phyloP scores from a whole-genome alignment of 2,113 vertebrate genomes.

The Prochilodus magdalenae region DNA sequence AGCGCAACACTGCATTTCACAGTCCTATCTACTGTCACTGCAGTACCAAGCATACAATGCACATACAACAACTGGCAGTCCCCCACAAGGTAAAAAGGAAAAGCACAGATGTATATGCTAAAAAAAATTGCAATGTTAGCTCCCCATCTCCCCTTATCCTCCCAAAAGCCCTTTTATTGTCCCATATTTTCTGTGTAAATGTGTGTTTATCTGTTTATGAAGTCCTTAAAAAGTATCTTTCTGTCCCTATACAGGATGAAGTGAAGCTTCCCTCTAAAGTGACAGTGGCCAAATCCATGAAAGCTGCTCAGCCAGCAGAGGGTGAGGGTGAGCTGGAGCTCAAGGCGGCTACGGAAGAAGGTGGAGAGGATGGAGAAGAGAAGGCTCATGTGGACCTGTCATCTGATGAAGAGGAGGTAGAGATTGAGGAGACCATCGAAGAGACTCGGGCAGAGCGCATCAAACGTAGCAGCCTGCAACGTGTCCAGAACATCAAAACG shows the following conservation, averaged over 20 bases:
- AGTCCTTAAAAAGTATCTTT: background rate
- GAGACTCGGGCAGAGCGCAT: slow-evolving; percentile 93
- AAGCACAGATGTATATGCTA: no score
- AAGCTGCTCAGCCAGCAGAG: slow-evolving; percentile 79
- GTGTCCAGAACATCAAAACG: slow-evolving; percentile 93
- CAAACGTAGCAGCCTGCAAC: slow-evolving; percentile 92
- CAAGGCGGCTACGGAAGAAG: slow-evolving; percentile 65
- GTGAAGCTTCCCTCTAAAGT: slow-evolving; percentile 90
- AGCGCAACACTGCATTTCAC: no score
- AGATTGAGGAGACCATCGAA: slow-evolving; percentile 87
- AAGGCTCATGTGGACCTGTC: slow-evolving; percentile 86
- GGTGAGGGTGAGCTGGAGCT: slow-evolving; percentile 72
- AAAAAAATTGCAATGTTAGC: no score
- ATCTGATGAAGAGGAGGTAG: slow-evolving; percentile 93
- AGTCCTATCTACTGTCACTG: no score
- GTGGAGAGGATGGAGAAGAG: slow-evolving; percentile 72
- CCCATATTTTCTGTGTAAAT: no score
- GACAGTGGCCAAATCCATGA: slow-evolving; percentile 88
- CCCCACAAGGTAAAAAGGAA: no score
- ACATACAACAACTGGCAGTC: no score
- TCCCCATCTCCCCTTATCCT: no score
- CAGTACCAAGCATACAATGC: no score
- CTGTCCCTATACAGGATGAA: slow-evolving; percentile 84
- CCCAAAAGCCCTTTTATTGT: no score
- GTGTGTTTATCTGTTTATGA: no score